These are phyloP conservation scores for Lampris incognitus DNA, from an alignment of 2,113 vertebrate genomes.

Conservation along the genomic window DNA sequence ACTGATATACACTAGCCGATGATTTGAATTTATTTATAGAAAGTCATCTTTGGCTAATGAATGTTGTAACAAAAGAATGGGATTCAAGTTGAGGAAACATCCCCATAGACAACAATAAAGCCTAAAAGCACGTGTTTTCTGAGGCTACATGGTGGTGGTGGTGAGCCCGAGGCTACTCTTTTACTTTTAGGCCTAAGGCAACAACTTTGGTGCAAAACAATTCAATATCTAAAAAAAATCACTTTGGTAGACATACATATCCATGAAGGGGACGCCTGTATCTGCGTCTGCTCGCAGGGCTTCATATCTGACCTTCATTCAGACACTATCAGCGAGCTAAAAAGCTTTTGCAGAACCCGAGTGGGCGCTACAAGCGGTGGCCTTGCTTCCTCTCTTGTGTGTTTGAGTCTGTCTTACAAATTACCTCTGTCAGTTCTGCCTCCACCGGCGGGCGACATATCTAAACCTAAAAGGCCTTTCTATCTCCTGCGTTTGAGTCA, in stretches of 20 bases:
- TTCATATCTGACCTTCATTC: neutral
- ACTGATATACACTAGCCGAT: neutral
- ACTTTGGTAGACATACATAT: constrained; percentile 8
- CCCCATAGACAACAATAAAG: constrained; percentile 10
- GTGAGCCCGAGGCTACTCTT: constrained; percentile 49
- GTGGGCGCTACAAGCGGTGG: neutral
- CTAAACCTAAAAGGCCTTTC: too few relatives aligned
- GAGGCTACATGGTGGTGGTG: constrained; percentile 1
- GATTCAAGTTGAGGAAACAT: neutral
- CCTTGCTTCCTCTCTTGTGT: constrained; percentile 19
- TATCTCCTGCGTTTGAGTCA: too few relatives aligned
- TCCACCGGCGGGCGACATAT: too few relatives aligned
- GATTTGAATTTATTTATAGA: neutral
- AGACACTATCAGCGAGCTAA: constrained; percentile 13
- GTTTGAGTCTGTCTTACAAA: constrained; percentile 1
- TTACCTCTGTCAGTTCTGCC: too few relatives aligned
- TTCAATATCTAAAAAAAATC: constrained; percentile 22
- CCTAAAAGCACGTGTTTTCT: constrained; percentile 10
- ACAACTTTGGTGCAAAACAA: constrained; percentile 8
- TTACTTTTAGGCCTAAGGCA: constrained; percentile 51
- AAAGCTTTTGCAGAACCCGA: too few relatives aligned
- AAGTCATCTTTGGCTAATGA: constrained; percentile 6
- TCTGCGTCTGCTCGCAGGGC: neutral
- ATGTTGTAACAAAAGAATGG: constrained; percentile 7
- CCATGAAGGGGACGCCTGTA: neutral